A percentile compares a stretch with the other conserved stretches of the same genome.
These are phyloP conservation scores for Odontomyia ornata DNA, from an alignment of 2,888 invertebrate genomes.

Conservation along the genomic window DNA sequence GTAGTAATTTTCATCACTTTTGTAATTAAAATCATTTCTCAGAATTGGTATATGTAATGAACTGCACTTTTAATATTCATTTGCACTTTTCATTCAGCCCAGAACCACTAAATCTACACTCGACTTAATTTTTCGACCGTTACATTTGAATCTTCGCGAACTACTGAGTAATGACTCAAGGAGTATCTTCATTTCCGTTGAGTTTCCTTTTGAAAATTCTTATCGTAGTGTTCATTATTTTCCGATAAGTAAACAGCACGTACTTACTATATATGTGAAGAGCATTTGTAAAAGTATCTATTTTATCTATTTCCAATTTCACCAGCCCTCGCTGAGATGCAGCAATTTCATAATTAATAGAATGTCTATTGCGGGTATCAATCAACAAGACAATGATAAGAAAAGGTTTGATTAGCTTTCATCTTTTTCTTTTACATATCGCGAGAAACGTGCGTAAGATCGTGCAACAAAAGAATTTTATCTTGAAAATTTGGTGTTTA, in stretches of 20 bases:
- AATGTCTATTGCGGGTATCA: not conserved
- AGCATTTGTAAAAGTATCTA: not conserved
- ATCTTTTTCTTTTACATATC: no score
- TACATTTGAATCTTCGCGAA: not conserved
- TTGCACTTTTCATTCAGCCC: no score
- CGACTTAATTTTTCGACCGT: not conserved
- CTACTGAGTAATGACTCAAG: not conserved
- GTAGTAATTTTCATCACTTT: no score
- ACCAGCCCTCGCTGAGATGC: not conserved
- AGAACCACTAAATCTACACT: no score
- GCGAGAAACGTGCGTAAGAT: no score
- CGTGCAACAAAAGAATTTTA: no score
- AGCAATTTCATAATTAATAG: not conserved
- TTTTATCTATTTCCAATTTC: not conserved
- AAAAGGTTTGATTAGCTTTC: not conserved
- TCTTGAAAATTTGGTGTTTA: no score
- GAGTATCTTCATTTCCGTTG: not conserved
- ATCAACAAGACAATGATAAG: not conserved
- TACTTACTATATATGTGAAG: not conserved
- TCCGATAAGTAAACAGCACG: constrained; percentile 11
- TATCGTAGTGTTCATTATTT: not conserved
- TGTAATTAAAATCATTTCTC: no score
- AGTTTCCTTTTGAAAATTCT: not conserved
- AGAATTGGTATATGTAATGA: no score
- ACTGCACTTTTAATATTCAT: no score